Base-by-base conservation (phyloP, 2,888 invertebrate genomes). In the Andrena dorsata region DNA sequence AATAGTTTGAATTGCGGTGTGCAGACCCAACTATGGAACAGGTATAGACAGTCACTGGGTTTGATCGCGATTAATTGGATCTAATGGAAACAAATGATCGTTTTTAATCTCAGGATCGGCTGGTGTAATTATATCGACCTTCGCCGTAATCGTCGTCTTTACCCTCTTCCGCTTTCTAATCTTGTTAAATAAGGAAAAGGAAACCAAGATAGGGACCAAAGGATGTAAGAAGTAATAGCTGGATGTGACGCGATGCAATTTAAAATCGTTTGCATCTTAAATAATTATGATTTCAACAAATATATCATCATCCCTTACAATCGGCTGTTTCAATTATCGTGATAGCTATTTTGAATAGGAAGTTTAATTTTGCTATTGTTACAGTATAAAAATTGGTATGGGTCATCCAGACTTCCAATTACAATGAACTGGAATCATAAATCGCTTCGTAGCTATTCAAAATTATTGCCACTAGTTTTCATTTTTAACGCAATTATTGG, bases 1-100 rank as follows among this genome's bases (percentile, higher is more conserved):
- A 30, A 1, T 35, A 23, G 10, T 16, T 41, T 16, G 47, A 68
- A 51, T n/a, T 13, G 26, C 51, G n/a, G 61, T 20, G 35, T 63
- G 68, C 41, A 30, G 32, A 51, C 60, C 65, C 68, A 63, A 68
- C 41, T 68, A 28, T 13, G 56, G 26, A 28, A 28, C 28, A 47
- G 58, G 56, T 28, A 28, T 20, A 35, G 63, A 30, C 47, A 71
- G 61, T 51, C 26, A 66, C 60, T 70, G 10, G 30, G 53, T 66
- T 71, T 53, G 56, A 63, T 66, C n/a, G 20, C 53, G 32, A 68
- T 71, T 82, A 80, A 82, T 60, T 47, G 71, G 26, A 64, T n/a
- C 30, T 71, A 72, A 82, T 80, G 82, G 75, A 82, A 80, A 80
- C 75, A 80, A 82, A 82, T 72, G 82, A 71, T 80, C 75, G 61